Conservation (phyloP, 2,797 vertebrate species). For the Scolopax rusticola region DNA sequence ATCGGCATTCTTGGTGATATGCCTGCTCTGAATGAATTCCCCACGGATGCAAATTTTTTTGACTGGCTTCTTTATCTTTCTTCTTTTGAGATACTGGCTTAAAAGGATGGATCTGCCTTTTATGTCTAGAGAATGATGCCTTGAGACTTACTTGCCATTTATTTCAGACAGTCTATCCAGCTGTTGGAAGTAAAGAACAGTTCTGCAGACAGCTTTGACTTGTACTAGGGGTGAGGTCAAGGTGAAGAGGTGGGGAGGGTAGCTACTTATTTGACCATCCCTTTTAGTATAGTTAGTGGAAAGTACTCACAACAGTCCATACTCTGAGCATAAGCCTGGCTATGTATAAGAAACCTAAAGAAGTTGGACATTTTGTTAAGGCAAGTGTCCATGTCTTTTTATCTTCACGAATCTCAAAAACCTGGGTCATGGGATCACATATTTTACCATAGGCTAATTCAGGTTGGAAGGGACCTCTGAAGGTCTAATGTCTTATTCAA, state of each 20-base stretch:
- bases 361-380: neutral
- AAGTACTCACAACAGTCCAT: neutral
- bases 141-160: slow-evolving; percentile 3
- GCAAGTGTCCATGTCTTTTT: neutral
- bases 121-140: slow-evolving; percentile 3
- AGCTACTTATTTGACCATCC: neutral
- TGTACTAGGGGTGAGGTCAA: neutral
- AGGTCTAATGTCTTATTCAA: neutral
- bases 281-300: neutral
- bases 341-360: neutral
- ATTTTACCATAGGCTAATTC: neutral
- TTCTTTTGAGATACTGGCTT: slow-evolving; percentile 30
- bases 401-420: neutral
- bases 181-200: slow-evolving; percentile 4
- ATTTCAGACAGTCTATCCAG: slow-evolving; percentile 18
- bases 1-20: slow-evolving; percentile 38
- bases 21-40: slow-evolving; percentile 39
- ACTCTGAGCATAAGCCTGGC: neutral
- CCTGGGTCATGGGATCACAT: neutral
- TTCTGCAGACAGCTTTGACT: neutral
- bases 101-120: slow-evolving; percentile 45
- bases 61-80: slow-evolving; percentile 37
- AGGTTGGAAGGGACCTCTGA: neutral
- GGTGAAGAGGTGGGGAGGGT: neutral
- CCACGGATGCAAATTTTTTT: slow-evolving; percentile 30